Base-by-base conservation (phyloP, 2,888 invertebrate genomes). In the Opisthograptis luteolata region DNA sequence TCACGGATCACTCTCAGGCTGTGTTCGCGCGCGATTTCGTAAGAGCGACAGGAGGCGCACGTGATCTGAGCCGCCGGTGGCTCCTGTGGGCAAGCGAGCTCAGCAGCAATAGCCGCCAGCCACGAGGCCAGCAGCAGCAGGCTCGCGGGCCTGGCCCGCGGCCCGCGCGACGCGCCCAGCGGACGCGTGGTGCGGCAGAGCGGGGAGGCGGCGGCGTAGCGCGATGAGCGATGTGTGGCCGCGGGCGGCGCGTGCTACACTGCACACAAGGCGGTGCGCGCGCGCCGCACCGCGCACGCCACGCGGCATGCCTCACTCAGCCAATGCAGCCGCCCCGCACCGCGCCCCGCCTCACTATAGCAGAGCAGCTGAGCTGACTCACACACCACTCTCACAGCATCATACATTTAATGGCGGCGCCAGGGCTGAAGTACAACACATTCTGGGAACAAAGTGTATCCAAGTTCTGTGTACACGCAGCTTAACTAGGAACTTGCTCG, bases 1-100 rank as follows among this genome's bases (percentile, higher is more conserved):
- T 92, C 92, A 72, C 94, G 93, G 64, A 94, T 94, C 46, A 92
- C 91, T 68, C 92, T 91, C 54, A 94, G 84, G 70, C 92, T 93
- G 65, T 93, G 90, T 66, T 92, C 91, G 62, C 93, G 92, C 41
- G 92, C 87, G 76, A 92, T 92, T 64, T 93, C 92, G 62, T 91
- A 76, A 25, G 91, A 80, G 54, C 91, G 91, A 70, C 93, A 93
- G 58, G 92, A 86, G 65, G 91, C 83, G 73, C 93, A 93, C 62
- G 86, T 79, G 56, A 76, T 68, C 44, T 76, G 75, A 52, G 80
- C 64, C 58, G 80, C 63, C 58, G 82, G 76, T 15, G 76, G 72
- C 54, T 84, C 82, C 68, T 81, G 80, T 13, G 81, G 84, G 62
- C 88, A 89, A 70, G 87, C 81, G 60, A 75, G 75, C 62, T 87